Percentiles rank a stretch among this genome's conserved stretches.
Conservation (phyloP, 2,113 vertebrate genomes). For the Cyphomyrus discorhynchus region DNA sequence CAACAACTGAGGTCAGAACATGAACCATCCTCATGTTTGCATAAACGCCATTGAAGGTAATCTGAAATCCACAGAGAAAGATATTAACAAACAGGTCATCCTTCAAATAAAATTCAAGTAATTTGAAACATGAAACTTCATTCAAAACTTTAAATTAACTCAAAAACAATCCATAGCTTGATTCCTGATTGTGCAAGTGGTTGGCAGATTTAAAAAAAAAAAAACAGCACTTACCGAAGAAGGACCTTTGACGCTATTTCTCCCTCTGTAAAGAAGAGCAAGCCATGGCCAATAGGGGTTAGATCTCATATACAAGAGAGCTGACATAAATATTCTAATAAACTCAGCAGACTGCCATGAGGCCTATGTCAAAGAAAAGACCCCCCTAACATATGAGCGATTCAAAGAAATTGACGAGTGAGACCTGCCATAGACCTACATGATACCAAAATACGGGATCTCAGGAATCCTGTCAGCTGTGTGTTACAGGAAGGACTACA, state of each 20-base stretch:
- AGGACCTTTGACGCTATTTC: slow-evolving; percentile 87
- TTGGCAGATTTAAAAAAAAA: not conserved
- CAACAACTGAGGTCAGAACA: slow-evolving; percentile 96
- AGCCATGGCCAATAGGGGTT: not conserved
- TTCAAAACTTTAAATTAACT: not conserved
- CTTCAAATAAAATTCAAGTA: not conserved
- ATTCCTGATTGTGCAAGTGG: not conserved
- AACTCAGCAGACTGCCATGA: not conserved
- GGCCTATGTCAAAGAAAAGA: not conserved
- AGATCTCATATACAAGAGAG: not conserved
- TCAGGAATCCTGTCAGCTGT: not conserved
- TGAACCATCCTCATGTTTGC: slow-evolving; percentile 99
- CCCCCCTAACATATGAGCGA: not conserved
- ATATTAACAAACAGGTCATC: not conserved
- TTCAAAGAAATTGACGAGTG: not conserved
- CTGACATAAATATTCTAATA: not conserved
- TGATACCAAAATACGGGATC: not conserved
- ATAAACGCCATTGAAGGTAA: slow-evolving; percentile 96
- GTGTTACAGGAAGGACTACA: not conserved
- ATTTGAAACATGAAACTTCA: not conserved
- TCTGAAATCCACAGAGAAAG: slow-evolving; percentile 61
- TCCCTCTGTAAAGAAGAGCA: slow-evolving; percentile 73
- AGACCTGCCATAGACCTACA: not conserved
- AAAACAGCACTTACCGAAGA: slow-evolving; percentile 70
- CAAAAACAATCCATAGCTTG: not conserved